These are phyloP conservation scores for Drosophila truncata DNA, from an alignment of 1,140 invertebrate species.

Conservation along the genomic window DNA sequence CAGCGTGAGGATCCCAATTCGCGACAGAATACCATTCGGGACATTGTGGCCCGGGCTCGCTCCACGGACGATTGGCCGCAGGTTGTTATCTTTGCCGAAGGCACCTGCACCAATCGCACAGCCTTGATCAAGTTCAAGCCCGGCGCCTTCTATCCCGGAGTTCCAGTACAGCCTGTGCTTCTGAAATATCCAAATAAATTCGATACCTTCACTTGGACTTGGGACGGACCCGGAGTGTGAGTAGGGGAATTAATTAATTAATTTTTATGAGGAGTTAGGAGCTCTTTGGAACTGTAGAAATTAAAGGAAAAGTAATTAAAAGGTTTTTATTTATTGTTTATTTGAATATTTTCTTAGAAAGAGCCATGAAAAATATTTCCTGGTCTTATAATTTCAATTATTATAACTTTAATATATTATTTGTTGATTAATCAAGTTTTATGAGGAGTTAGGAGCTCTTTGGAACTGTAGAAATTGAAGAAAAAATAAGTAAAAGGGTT, in stretches of 20 bases:
- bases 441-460: not conserved
- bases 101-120: slow-evolving; percentile 97
- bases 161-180: slow-evolving; percentile 97
- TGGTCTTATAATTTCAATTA: no score
- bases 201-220: slow-evolving; percentile 98
- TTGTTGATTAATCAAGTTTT: not conserved
- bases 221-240: slow-evolving; percentile 98
- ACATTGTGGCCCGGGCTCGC: slow-evolving; percentile 94
- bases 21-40: slow-evolving; percentile 94
- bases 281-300: not conserved
- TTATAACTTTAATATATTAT: not conserved
- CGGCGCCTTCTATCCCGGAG: slow-evolving; percentile 96
- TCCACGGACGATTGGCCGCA: slow-evolving; percentile 96
- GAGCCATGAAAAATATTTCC: no score
- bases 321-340: no score
- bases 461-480: not conserved
- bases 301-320: no score
- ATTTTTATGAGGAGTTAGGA: not conserved
- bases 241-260: slow-evolving; percentile 80
- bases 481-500: no score
- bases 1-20: slow-evolving; percentile 96
- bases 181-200: slow-evolving; percentile 96
- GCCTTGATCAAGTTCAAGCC: slow-evolving; percentile 98
- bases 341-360: no score
- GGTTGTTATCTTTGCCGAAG: slow-evolving; percentile 97